Conservation (phyloP, 2,797 vertebrate genomes). For the Buceros bicornis region DNA sequence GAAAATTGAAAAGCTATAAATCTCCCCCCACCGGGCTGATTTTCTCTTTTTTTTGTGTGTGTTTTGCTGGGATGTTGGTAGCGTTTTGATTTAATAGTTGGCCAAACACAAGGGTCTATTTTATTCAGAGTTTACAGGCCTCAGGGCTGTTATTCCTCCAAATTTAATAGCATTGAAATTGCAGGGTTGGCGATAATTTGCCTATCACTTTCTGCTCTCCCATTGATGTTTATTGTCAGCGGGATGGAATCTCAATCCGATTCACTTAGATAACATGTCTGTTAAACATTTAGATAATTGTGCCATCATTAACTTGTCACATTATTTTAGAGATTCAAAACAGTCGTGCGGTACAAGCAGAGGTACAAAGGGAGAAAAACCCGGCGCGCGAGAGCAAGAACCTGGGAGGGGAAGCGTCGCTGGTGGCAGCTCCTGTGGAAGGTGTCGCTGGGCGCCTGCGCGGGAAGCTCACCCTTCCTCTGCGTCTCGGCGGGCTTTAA, state of each 20-base stretch:
- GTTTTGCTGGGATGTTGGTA: slow-evolving; percentile 79
- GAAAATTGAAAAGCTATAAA: slow-evolving; percentile 79
- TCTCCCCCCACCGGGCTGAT: not conserved
- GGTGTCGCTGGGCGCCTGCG: fast-evolving
- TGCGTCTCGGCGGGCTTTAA: fast-evolving
- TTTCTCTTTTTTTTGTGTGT: not conserved
- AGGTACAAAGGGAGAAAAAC: slow-evolving; percentile 67
- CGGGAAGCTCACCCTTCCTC: not conserved
- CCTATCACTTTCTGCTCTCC: slow-evolving; percentile 84
- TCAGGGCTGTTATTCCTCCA: slow-evolving; percentile 87
- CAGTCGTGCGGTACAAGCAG: slow-evolving; percentile 84
- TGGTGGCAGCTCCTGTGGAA: not conserved
- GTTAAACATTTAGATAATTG: slow-evolving; percentile 99
- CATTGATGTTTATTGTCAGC: slow-evolving; percentile 91
- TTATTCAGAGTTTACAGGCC: slow-evolving; percentile 87
- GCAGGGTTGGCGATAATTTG: slow-evolving; percentile 87
- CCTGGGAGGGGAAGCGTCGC: not conserved
- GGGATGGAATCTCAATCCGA: slow-evolving; percentile 94
- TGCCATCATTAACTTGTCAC: slow-evolving; percentile 98
- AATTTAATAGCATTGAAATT: slow-evolving; percentile 88
- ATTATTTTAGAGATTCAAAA: slow-evolving; percentile 93
- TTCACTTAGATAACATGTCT: slow-evolving; percentile 92
- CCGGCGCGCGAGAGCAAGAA: not conserved
- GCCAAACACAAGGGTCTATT: slow-evolving; percentile 88
- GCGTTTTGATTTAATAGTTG: slow-evolving; percentile 87